Evolutionary conservation across 2,797 vertebrate species (phyloP).

Genomic region (Notamacropus eugenii): DNA sequence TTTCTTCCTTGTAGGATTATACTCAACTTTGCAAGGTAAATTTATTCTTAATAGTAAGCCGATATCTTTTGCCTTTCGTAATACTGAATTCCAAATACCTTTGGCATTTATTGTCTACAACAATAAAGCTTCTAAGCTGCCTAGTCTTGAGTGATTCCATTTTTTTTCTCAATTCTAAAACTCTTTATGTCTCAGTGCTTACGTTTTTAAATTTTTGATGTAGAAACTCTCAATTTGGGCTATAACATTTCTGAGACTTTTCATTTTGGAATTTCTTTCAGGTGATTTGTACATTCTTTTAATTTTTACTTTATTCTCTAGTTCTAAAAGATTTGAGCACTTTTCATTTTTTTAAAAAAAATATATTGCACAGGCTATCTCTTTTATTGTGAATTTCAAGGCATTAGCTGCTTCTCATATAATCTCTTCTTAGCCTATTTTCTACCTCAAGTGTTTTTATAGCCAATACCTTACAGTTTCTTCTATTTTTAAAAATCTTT

Average conservation of each 20-base stretch:
- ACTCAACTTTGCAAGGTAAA: not conserved
- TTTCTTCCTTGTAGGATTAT: not conserved
- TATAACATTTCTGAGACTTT: not conserved
- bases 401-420: not conserved
- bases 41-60: not conserved
- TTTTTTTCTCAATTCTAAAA: not conserved
- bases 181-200: not conserved
- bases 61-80: not conserved
- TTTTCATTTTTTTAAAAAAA: not conserved
- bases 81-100: not conserved
- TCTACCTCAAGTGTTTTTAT: not conserved
- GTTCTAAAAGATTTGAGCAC: not conserved
- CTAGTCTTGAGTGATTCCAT: not conserved
- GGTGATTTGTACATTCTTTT: not conserved
- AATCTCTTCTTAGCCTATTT: not conserved
- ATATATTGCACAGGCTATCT: not conserved
- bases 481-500: not conserved
- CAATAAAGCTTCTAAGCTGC: not conserved
- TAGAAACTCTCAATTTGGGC: not conserved
- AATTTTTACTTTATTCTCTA: not conserved
- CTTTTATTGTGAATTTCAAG: not conserved
- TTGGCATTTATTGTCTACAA: not conserved
- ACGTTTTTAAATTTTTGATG: not conserved
- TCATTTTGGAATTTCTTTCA: not conserved
- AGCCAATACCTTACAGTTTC: too few relatives aligned